Conservation (phyloP, 2,888 invertebrate species). For the Tanypteryx hageni region DNA sequence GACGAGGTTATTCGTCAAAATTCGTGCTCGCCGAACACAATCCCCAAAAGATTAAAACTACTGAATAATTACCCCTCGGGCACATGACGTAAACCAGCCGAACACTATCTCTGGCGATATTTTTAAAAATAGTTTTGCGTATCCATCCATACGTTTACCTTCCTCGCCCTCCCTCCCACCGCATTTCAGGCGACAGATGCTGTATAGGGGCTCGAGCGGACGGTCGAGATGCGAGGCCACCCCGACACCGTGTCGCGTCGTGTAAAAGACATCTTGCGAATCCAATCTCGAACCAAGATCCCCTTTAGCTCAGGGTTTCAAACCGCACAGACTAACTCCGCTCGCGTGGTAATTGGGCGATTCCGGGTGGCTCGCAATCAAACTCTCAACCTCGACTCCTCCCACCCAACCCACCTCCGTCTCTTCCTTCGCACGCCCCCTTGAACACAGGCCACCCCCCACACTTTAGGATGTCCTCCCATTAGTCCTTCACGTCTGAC, state of each 20-base stretch:
- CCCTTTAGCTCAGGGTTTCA: conserved; percentile 38
- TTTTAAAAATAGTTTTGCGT: background rate
- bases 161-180: background rate
- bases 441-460: background rate
- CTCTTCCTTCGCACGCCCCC: background rate
- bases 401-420: background rate
- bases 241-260: background rate
- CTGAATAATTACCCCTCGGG: background rate
- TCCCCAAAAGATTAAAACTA: background rate
- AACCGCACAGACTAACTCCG: conserved; percentile 31
- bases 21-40: background rate
- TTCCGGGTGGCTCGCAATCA: conserved; percentile 50
- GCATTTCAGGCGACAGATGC: background rate
- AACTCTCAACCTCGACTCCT: background rate
- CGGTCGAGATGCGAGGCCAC: background rate
- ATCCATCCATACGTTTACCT: background rate
- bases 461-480: background rate
- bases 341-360: conserved; percentile 15
- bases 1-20: background rate
- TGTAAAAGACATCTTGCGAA: conserved; percentile 53
- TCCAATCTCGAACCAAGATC: conserved; percentile 39
- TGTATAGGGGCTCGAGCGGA: background rate
- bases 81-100: background rate
- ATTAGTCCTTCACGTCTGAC: conserved; percentile 12
- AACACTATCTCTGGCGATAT: background rate